Percentiles rank a stretch among this genome's conserved stretches.
These are phyloP conservation scores for Drosophila seguyi DNA, from an alignment of 1,140 invertebrate species.

Conservation along the genomic window DNA sequence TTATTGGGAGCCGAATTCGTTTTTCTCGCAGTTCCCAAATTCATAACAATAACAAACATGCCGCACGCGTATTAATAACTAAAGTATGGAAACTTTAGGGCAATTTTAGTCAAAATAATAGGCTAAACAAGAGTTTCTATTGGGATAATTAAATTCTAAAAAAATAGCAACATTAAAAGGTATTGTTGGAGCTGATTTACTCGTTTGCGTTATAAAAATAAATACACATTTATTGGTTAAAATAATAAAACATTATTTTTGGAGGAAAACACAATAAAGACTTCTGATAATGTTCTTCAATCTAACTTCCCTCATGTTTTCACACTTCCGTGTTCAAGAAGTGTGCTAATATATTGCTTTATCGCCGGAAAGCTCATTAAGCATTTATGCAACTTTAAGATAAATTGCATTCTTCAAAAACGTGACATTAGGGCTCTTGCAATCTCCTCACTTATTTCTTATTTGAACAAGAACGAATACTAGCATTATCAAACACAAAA, in stretches of 20 bases:
- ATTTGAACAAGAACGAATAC: neutral
- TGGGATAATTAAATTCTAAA: neutral
- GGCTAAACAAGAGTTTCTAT: neutral
- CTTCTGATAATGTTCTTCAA: neutral
- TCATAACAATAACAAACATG: conserved; percentile 66
- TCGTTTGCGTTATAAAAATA: too few relatives aligned
- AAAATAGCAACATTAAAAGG: neutral
- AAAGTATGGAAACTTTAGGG: conserved; percentile 7
- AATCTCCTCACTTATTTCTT: neutral
- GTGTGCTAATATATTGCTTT: neutral
- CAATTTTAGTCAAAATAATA: neutral
- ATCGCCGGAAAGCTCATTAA: neutral
- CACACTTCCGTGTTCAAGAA: conserved; percentile 6
- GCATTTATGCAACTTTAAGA: conserved; percentile 7
- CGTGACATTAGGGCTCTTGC: conserved; percentile 4
- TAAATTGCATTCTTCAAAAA: conserved; percentile 5
- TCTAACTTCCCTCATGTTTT: neutral
- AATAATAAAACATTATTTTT: neutral
- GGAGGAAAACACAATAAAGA: neutral
- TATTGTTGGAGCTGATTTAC: neutral
- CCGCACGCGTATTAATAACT: conserved; percentile 20
- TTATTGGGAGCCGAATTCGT: conserved; percentile 51
- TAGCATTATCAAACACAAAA: neutral
- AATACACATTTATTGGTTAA: neutral
- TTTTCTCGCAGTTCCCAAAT: conserved; percentile 42